Conservation (phyloP, 1,140 invertebrate species). For the Streblospio benedicti region DNA sequence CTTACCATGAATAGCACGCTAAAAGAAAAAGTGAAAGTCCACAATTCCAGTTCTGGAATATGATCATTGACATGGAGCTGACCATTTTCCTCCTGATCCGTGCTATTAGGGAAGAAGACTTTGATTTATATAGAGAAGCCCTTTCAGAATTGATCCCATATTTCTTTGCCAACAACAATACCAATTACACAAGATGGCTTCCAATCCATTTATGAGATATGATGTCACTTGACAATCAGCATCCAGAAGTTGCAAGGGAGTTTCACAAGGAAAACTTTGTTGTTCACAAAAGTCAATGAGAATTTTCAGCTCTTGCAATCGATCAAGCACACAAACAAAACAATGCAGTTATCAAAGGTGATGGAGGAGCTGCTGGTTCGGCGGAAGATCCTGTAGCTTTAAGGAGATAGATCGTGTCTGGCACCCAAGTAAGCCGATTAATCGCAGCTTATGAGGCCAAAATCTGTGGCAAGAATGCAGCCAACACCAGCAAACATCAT, state of each 20-base stretch:
- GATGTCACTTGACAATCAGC: neutral
- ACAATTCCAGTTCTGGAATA: neutral
- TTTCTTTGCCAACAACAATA: conserved; percentile 19
- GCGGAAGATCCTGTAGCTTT: no score
- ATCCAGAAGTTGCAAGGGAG: conserved; percentile 13
- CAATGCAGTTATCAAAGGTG: neutral
- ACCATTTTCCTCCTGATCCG: neutral
- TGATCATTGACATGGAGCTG: neutral
- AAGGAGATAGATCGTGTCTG: neutral
- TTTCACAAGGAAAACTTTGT: neutral
- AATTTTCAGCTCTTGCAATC: conserved; percentile 20
- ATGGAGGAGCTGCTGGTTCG: no score
- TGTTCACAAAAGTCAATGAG: conserved; percentile 9
- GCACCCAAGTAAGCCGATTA: neutral
- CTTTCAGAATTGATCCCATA: conserved; percentile 15
- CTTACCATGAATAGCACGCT: neutral
- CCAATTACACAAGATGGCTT: conserved; percentile 19
- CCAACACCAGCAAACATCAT: no score
- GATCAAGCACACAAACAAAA: conserved; percentile 24
- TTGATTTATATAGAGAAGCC: neutral
- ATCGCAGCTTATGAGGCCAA: neutral
- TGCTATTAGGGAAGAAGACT: neutral
- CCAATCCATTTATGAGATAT: conserved; percentile 19
- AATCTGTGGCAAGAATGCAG: neutral
- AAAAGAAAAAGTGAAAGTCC: neutral